These are phyloP conservation scores for Tinea semifulvella DNA, from an alignment of 2,888 invertebrate species.

Conservation along the genomic window DNA sequence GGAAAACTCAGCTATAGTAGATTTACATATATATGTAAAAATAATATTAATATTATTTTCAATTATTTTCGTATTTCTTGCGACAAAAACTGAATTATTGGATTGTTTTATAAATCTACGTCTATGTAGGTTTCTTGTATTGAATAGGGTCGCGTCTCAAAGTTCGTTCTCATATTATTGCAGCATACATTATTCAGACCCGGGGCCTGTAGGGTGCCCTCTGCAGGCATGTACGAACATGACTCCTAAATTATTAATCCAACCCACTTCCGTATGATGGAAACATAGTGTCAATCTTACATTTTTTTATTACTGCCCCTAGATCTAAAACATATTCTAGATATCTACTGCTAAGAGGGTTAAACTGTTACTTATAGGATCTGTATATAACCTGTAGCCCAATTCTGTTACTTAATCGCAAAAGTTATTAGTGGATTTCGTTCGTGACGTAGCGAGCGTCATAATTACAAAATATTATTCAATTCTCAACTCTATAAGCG, in stretches of 20 bases:
- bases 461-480: too few relatives aligned
- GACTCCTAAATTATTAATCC: constrained; percentile 61
- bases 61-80: background rate
- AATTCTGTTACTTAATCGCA: too few relatives aligned
- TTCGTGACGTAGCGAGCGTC: too few relatives aligned
- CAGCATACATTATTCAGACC: constrained; percentile 58
- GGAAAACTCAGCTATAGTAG: too few relatives aligned
- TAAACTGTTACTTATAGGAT: too few relatives aligned
- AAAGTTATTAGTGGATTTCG: too few relatives aligned
- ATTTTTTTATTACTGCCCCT: background rate
- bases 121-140: background rate
- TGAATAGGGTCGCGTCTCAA: constrained; percentile 1
- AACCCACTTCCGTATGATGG: constrained; percentile 22
- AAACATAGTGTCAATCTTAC: constrained; percentile 12
- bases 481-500: too few relatives aligned
- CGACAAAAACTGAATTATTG: background rate
- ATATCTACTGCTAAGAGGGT: too few relatives aligned
- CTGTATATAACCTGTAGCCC: too few relatives aligned
- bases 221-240: constrained; percentile 28
- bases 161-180: constrained; percentile 42
- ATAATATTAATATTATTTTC: background rate
- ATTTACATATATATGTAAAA: too few relatives aligned
- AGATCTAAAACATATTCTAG: too few relatives aligned
- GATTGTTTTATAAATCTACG: background rate
- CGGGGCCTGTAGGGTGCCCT: constrained; percentile 39